These are phyloP conservation scores for Clavelina lepadiformis DNA, from an alignment of 23 tunicate genomes.

Conservation along the genomic window DNA sequence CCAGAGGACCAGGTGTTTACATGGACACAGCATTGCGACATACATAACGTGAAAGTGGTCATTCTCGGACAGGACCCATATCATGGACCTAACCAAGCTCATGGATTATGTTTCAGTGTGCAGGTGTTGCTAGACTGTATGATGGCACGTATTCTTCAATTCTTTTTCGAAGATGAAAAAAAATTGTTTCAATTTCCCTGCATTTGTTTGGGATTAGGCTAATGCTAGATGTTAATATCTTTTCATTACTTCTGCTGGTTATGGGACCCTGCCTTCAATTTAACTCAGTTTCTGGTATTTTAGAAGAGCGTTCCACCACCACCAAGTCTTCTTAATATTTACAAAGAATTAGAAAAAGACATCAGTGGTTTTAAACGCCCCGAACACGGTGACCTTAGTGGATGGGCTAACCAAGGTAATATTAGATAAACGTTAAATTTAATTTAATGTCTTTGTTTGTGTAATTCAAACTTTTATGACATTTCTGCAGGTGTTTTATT, in stretches of 20 bases:
- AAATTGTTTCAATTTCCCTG: not conserved
- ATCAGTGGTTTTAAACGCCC: slow-evolving; percentile 56
- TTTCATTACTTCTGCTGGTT: no score
- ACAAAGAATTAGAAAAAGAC: slow-evolving; percentile 60
- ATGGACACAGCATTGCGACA: slow-evolving; percentile 59
- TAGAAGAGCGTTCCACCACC: slow-evolving; percentile 72
- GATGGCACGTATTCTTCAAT: not conserved
- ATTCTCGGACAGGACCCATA: slow-evolving; percentile 99
- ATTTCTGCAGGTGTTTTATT: slow-evolving; percentile 85
- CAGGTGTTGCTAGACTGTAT: slow-evolving; percentile 33
- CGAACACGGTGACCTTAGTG: slow-evolving; percentile 83
- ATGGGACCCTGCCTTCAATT: no score
- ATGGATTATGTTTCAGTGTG: slow-evolving; percentile 97
- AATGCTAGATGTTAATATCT: not conserved
- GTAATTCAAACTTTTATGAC: no score
- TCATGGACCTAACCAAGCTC: slow-evolving; percentile 97
- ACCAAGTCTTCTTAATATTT: slow-evolving; percentile 85
- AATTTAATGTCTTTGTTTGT: not conserved
- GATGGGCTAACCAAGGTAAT: slow-evolving; percentile 97
- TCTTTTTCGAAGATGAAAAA: not conserved
- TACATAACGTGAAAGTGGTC: slow-evolving; percentile 83
- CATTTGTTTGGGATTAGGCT: not conserved
- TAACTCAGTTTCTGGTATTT: no score
- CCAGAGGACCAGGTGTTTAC: slow-evolving; percentile 69
- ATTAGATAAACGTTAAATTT: not conserved